Evolutionary conservation across 2,888 invertebrate genomes (phyloP).

Genomic region (Troilus luridus): DNA sequence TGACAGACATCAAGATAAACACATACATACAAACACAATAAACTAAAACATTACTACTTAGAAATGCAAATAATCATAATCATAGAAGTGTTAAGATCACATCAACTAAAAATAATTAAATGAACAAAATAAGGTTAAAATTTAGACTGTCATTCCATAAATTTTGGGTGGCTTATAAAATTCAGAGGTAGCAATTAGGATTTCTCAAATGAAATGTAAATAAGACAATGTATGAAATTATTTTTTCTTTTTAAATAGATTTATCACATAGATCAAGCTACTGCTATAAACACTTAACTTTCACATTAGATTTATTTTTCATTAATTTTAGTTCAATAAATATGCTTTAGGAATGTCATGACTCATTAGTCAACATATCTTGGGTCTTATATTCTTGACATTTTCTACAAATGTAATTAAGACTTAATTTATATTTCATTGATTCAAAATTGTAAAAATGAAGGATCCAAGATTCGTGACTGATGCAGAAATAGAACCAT

Average conservation of each 20-base stretch:
- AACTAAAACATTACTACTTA: not conserved
- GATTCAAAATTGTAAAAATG: too few relatives aligned
- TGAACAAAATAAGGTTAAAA: not conserved
- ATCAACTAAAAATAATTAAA: not conserved
- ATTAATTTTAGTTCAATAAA: too few relatives aligned
- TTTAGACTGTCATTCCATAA: not conserved
- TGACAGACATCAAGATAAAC: not conserved
- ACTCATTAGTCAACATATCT: too few relatives aligned
- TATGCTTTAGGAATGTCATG: too few relatives aligned
- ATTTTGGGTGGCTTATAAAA: not conserved
- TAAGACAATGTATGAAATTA: not conserved
- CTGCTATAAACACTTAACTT: not conserved
- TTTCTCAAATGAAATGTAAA: not conserved
- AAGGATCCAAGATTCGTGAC: too few relatives aligned
- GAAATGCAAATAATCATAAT: not conserved
- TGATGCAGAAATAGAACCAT: too few relatives aligned
- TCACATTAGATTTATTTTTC: too few relatives aligned
- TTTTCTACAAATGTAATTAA: too few relatives aligned
- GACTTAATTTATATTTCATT: too few relatives aligned
- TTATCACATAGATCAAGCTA: not conserved
- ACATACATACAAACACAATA: conserved; percentile 9
- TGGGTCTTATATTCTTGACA: too few relatives aligned
- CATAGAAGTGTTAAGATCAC: not conserved
- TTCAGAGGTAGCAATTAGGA: not conserved
- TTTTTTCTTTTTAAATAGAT: not conserved